A percentile compares a stretch with the other conserved stretches of the same genome.
Evolutionary conservation across 2,797 vertebrate genomes (phyloP).

Genomic region (Australoheros facetus): DNA sequence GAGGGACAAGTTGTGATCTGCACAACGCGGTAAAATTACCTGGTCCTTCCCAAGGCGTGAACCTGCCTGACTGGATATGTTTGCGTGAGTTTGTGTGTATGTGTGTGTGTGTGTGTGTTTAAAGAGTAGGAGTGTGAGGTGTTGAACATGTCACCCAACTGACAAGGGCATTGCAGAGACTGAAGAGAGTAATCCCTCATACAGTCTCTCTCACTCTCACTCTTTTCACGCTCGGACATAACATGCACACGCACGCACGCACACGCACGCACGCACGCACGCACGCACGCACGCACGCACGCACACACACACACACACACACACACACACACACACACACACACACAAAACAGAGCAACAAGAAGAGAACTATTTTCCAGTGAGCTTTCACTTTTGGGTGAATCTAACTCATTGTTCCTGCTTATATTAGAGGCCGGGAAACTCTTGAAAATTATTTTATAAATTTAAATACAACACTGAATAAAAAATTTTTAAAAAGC

Average conservation of each 20-base stretch:
- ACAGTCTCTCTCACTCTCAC: conserved; percentile 2
- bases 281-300: neutral
- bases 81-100: neutral
- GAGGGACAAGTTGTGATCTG: conserved; percentile 59
- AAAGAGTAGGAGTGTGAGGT: conserved; percentile 19
- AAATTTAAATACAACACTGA: neutral
- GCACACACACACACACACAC: neutral
- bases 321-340: neutral
- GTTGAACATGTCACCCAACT: neutral
- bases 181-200: conserved; percentile 15
- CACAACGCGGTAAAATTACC: conserved; percentile 30
- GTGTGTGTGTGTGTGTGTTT: neutral
- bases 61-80: conserved; percentile 25
- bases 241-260: neutral
- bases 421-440: neutral
- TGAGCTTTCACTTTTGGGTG: neutral
- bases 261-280: neutral
- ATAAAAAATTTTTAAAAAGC: neutral
- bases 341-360: neutral
- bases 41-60: conserved; percentile 8
- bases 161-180: neutral
- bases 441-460: neutral
- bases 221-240: neutral
- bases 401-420: neutral
- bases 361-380: conserved; percentile 5